phyloP scores from a whole-genome alignment of 2,888 invertebrate species.

The Volucella bombylans region DNA sequence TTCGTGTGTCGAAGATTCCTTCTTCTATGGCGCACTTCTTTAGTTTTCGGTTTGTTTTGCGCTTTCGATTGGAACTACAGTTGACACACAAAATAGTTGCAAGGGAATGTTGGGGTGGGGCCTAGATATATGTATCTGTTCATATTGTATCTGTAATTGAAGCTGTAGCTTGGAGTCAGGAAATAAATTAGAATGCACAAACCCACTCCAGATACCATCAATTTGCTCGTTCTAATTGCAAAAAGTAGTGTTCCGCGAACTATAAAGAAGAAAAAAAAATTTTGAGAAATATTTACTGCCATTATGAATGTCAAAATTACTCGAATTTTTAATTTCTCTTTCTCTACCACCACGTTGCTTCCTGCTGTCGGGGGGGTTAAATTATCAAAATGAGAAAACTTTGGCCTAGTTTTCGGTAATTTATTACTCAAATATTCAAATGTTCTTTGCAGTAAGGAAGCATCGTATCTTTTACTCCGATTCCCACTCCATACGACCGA shows the following conservation, averaged over 20 bases:
- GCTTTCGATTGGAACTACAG: constrained; percentile 46
- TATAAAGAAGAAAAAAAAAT: constrained; percentile 8
- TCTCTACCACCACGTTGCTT: not conserved
- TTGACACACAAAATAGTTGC: constrained; percentile 50
- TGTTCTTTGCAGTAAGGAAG: constrained; percentile 15
- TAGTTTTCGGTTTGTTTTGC: constrained; percentile 27
- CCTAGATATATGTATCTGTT: too few relatives aligned
- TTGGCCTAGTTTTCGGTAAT: constrained; percentile 66
- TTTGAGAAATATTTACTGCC: not conserved
- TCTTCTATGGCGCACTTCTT: not conserved
- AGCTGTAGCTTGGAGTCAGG: not conserved
- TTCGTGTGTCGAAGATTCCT: constrained; percentile 12
- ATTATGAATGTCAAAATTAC: constrained; percentile 55
- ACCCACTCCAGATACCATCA: constrained; percentile 8
- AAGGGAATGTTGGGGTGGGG: not conserved
- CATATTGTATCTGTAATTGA: too few relatives aligned
- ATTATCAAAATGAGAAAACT: constrained; percentile 70
- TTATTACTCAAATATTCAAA: constrained; percentile 52
- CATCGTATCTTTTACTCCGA: not conserved
- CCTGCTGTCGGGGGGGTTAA: constrained; percentile 25
- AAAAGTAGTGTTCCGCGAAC: not conserved
- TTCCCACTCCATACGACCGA: not conserved
- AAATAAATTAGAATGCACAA: constrained; percentile 37
- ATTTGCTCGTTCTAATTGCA: constrained; percentile 41
- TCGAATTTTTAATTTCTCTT: not conserved